phyloP scores from a whole-genome alignment of 2,888 invertebrate genomes.

The Neria commutata region DNA sequence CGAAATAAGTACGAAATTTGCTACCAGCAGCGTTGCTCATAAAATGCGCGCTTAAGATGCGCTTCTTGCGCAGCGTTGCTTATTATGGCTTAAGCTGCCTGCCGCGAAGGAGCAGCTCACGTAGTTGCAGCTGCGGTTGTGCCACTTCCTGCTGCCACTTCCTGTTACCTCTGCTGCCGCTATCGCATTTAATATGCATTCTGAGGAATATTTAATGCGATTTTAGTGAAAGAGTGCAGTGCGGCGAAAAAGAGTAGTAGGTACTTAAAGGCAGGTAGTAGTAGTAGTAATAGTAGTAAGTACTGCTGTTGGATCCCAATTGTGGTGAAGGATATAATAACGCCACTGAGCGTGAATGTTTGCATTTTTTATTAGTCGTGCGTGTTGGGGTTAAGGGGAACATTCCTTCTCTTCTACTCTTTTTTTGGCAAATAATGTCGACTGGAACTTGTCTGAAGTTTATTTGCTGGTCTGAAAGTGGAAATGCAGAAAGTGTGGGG shows the following conservation, averaged over 20 bases:
- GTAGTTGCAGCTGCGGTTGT: no score
- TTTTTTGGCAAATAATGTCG: no score
- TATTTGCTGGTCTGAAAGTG: no score
- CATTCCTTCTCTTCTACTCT: no score
- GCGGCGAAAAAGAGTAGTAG: background rate
- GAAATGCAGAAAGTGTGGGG: no score
- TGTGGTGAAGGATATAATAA: background rate
- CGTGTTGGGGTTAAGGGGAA: no score
- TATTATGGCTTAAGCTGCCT: background rate
- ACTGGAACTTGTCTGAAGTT: no score
- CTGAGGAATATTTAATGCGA: constrained; percentile 57
- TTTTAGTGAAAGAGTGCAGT: constrained; percentile 29
- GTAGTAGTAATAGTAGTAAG: background rate
- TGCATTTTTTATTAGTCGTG: constrained; percentile 21
- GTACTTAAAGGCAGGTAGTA: background rate
- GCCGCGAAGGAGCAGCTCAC: background rate
- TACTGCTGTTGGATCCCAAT: background rate
- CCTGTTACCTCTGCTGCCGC: background rate
- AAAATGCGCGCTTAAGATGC: no score
- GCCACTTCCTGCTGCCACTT: background rate
- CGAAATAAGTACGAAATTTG: background rate
- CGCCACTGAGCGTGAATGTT: background rate
- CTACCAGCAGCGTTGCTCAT: background rate
- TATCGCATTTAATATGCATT: constrained; percentile 57
- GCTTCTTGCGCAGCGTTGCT: background rate